Evolutionary conservation across 2,797 vertebrate species (phyloP), one percentile per base, ranked within the genome.

Genomic region (Silurus aristotelis): DNA sequence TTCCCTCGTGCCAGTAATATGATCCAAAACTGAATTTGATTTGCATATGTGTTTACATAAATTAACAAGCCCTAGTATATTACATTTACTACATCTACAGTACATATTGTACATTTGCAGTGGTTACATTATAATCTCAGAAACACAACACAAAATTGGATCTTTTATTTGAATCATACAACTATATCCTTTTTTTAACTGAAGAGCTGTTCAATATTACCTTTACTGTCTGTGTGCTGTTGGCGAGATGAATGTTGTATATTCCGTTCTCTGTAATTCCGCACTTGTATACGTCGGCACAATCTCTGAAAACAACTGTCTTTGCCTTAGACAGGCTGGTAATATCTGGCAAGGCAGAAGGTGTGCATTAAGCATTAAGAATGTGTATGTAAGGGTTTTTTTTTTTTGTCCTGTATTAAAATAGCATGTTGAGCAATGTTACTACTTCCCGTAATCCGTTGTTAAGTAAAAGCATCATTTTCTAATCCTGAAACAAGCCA

Each of bases 201-300:
- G 14, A n/a, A 43, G 14, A 80, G n/a, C 22, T 73, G 27, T 31
- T 73, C 38, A 78, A 43, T 48, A 88, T 88, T 92, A 96, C 96
- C 94, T 96, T 94, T 55, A 94, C 88, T 48, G 92, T 92, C 80
- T 93, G 93, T 7, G 95, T 95, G 66, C 94, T 93, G 90, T 96
- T 97, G 55, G 91, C 84, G 17, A 95, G 91, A 19, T 84, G 92
- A 87, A 96, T 94, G 86, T 84, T 93, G 61, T 96, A 96, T 87
- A 95, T 90, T 83, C 96, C 96, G 63, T 89, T 96, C 83, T 94
- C 92, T 52, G 91, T 94, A 83, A 93, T 89, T 86, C 96, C 96
- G 19, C 93, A 93, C 89, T 90, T 93, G 87, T 94, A 94, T 64
- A 95, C 94, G 64, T 95, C 94, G 0, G 96, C 94, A 87, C 96